A percentile compares a stretch with the other conserved stretches of the same genome.
phyloP scores from a whole-genome alignment of 92 coral and sea anemone species.

The Palythoa caribaeorum region DNA sequence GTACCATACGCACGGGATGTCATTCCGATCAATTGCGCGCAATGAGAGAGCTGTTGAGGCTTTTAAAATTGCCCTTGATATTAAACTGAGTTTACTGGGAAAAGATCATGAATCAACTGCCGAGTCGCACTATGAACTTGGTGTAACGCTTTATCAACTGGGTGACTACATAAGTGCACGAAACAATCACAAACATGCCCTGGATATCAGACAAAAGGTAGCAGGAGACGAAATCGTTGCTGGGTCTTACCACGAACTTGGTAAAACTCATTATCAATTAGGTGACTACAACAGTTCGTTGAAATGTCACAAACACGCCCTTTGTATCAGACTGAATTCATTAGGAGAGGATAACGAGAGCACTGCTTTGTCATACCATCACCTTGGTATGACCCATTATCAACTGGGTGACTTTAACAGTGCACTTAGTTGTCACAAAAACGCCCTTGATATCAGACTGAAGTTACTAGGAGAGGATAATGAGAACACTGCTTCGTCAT shows the following conservation, averaged over 20 bases:
- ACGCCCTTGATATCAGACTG: too few relatives aligned
- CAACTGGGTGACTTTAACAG: too few relatives aligned
- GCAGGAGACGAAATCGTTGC: background rate
- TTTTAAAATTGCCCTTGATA: too few relatives aligned
- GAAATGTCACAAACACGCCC: background rate
- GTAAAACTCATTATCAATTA: background rate
- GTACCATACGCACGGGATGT: too few relatives aligned
- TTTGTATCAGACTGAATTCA: too few relatives aligned
- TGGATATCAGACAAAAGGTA: background rate
- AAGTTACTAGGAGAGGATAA: too few relatives aligned
- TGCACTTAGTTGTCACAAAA: background rate
- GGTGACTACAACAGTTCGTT: background rate
- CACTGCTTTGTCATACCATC: background rate
- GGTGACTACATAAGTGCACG: background rate
- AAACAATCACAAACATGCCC: background rate
- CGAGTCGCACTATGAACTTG: background rate
- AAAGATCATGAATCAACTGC: background rate
- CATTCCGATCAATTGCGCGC: too few relatives aligned
- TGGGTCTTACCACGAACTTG: background rate
- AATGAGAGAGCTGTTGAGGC: too few relatives aligned
- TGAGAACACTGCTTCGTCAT: too few relatives aligned
- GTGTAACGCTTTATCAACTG: background rate
- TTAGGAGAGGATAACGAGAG: background rate
- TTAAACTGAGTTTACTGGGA: too few relatives aligned
- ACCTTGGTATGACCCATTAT: too few relatives aligned